These are phyloP conservation scores for Eilema griseolum DNA, from an alignment of 2,888 invertebrate genomes.

Conservation along the genomic window DNA sequence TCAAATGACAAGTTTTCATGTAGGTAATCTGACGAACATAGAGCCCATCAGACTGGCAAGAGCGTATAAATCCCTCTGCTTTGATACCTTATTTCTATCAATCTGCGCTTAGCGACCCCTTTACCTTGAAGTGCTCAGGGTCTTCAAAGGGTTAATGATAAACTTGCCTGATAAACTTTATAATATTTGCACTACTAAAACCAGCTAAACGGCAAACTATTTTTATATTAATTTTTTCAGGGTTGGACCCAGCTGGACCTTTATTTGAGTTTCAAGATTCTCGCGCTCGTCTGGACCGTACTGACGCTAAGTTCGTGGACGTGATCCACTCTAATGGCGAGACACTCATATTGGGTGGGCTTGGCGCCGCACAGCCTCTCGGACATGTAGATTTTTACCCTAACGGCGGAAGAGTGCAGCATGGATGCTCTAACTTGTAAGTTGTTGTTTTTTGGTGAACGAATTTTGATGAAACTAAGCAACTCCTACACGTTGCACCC, in stretches of 20 bases:
- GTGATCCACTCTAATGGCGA: constrained; percentile 98
- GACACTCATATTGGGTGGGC: constrained; percentile 95
- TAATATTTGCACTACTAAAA: neutral
- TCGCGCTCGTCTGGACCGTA: constrained; percentile 93
- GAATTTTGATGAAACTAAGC: neutral
- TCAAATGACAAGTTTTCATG: neutral
- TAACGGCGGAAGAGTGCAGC: constrained; percentile 96
- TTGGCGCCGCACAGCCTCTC: constrained; percentile 96
- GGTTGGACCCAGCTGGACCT: constrained; percentile 96
- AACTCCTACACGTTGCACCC: neutral
- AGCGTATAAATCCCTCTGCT: too few relatives aligned
- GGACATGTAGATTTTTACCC: constrained; percentile 97
- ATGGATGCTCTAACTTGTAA: constrained; percentile 94
- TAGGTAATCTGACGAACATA: too few relatives aligned
- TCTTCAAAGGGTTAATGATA: neutral
- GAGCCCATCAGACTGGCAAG: neutral
- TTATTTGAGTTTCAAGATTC: constrained; percentile 96
- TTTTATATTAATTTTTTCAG: constrained; percentile 69
- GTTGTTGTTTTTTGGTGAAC: constrained; percentile 33
- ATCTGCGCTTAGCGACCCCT: neutral
- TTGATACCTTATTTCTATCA: neutral
- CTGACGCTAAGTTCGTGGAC: constrained; percentile 95
- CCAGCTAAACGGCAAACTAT: neutral
- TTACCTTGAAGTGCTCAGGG: neutral
- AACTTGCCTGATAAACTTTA: neutral